Evolutionary conservation across 2,113 vertebrate species (phyloP).

Genomic region (Colistium nudipinnis): DNA sequence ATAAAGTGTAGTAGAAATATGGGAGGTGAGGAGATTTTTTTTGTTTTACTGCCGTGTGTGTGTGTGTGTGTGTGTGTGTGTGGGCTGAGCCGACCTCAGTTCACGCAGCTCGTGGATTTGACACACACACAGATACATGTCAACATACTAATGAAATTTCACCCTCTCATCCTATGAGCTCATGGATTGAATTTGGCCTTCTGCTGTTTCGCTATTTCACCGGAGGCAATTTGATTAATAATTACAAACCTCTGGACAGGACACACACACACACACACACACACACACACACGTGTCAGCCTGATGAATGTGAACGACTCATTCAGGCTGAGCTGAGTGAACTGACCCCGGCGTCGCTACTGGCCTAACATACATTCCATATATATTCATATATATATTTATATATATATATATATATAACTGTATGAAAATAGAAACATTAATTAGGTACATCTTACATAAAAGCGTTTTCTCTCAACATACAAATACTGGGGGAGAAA

Average conservation of each 20-base stretch:
- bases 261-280: conserved; percentile 39
- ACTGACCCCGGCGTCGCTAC: conserved; percentile 62
- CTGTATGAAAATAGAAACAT: conserved; percentile 79
- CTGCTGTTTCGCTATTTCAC: conserved; percentile 29
- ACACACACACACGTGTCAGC: too few relatives aligned
- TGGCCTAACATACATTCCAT: conserved; percentile 74
- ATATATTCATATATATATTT: neutral
- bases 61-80: too few relatives aligned
- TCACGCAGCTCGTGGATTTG: conserved; percentile 59
- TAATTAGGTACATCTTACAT: conserved; percentile 68
- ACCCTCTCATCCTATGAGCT: conserved; percentile 9
- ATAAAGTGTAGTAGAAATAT: conserved; percentile 80
- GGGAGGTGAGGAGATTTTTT: conserved; percentile 67
- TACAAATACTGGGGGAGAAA: conserved; percentile 54
- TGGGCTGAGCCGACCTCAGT: conserved; percentile 47
- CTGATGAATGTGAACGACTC: too few relatives aligned
- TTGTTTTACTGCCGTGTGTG: too few relatives aligned
- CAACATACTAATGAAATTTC: neutral
- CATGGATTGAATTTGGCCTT: conserved; percentile 28
- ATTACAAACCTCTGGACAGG: conserved; percentile 52
- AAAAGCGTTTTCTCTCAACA: conserved; percentile 68
- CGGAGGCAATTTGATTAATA: conserved; percentile 26
- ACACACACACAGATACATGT: neutral
- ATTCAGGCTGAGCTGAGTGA: conserved; percentile 59
- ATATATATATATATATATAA: conserved; percentile 52